A percentile compares a stretch with the other conserved stretches of the same genome.
These are phyloP conservation scores for Hylyphantes graminicola DNA, from an alignment of 1,140 invertebrate genomes.

Conservation along the genomic window DNA sequence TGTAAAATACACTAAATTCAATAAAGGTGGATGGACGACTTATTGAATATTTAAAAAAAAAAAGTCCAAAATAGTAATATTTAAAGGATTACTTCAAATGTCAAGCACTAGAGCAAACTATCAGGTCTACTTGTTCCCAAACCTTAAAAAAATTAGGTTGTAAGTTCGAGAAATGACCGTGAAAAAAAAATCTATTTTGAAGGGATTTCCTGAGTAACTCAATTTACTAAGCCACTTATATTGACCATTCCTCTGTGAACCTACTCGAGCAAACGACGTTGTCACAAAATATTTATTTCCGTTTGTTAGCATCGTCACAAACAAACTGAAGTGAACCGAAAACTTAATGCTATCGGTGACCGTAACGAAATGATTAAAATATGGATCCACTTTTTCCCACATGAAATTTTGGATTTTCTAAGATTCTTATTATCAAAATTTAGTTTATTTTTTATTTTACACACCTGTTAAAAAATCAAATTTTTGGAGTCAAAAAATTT, in stretches of 20 bases:
- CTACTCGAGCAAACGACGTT: too few species aligned
- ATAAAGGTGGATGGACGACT: too few species aligned
- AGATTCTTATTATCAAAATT: too few species aligned
- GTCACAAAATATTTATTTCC: slow-evolving; percentile 18
- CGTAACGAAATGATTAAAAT: slow-evolving; percentile 22
- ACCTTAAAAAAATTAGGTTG: neutral
- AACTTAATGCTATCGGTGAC: slow-evolving; percentile 30
- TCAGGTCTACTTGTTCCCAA: neutral
- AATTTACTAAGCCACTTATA: neutral
- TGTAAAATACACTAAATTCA: too few species aligned
- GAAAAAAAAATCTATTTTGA: slow-evolving; percentile 14
- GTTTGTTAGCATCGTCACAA: neutral
- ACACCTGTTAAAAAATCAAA: too few species aligned
- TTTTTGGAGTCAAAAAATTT: too few species aligned
- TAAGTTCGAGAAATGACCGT: neutral
- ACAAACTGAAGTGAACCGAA: slow-evolving; percentile 32
- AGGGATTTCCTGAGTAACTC: neutral
- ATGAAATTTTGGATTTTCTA: too few species aligned
- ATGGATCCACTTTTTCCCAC: too few species aligned
- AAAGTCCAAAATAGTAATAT: too few species aligned
- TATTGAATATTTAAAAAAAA: too few species aligned
- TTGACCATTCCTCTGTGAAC: neutral
- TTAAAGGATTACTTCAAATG: neutral
- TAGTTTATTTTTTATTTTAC: too few species aligned
- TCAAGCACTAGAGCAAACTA: slow-evolving; percentile 16